Base-by-base conservation (phyloP, 2,888 invertebrate genomes). In the Caradrina clavipalpis region DNA sequence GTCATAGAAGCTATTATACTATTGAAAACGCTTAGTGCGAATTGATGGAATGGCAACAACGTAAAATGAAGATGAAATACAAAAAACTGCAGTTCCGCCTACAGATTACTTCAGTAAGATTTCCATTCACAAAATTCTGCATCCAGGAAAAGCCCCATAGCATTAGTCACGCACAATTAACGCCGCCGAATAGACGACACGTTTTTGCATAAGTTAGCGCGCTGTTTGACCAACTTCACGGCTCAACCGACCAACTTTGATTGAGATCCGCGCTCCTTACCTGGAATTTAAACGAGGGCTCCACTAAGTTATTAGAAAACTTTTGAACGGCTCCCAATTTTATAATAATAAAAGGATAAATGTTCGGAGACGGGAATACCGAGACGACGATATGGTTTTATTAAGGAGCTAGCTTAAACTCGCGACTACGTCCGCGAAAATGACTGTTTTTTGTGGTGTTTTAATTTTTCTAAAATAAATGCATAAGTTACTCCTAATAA, bases 231-330 rank as follows among this genome's bases (percentile, higher is more conserved):
- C 80, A 91, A 91, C 86, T 92, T 88, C 82, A 85, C 87, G 89
- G 87, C 87, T 82, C 83, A 84, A 88, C 86, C 85, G 89, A 80
- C 84, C 85, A 94, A 94, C 91, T 94, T 94, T 93, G 92, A 94
- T 94, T 92, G 91, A 91, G 92, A 91, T 90, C 89, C 87, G 86
- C 81, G 86, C 87, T 89, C 88, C 86, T 89, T 86, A 91, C 91
- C 90, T 90, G 90, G 88, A 93, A 91, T 92, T 91, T 91, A 90
- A 93, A 92, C 90, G 88, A 92, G 88, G 86, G 80, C 81, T 85
- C 85, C 81, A 80, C 87, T 87, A 88, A 90, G 88, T 92, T 93
- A 92, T 92, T 90, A 89, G 90, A 88, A 92, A 93, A 93, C 87
- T 93, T 93, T 74, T 82, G 82, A 86, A 87, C 86, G 77, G 88